Evolutionary conservation across 2,797 vertebrate species (phyloP).

Genomic region (Propithecus perrieri): DNA sequence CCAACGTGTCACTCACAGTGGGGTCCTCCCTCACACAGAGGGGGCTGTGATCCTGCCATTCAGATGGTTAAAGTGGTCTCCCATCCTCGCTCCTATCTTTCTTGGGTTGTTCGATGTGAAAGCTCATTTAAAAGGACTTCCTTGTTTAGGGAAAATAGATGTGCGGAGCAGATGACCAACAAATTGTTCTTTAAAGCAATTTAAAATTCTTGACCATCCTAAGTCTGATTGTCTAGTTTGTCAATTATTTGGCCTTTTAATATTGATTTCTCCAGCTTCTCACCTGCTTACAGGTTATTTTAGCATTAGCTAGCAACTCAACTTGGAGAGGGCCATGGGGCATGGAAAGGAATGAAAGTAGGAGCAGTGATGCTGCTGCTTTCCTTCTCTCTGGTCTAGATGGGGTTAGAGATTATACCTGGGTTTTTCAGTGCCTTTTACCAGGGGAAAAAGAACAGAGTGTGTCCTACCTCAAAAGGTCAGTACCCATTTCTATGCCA

Average conservation of each 20-base stretch:
- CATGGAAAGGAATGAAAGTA: not conserved
- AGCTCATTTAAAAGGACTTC: not conserved
- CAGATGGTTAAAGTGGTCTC: not conserved
- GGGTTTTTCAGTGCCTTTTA: not conserved
- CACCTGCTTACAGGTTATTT: not conserved
- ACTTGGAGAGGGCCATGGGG: not conserved
- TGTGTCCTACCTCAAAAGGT: not conserved
- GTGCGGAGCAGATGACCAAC: not conserved
- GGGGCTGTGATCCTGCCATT: not conserved
- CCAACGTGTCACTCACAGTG: not conserved
- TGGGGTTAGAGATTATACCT: not conserved
- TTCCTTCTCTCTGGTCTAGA: not conserved
- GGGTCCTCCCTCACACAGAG: not conserved
- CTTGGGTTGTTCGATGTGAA: not conserved
- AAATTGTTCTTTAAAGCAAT: not conserved
- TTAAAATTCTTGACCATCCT: not conserved
- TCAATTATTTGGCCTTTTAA: not conserved
- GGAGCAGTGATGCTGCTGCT: not conserved
- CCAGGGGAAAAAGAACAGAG: not conserved
- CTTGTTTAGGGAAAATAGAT: not conserved
- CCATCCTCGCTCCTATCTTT: not conserved
- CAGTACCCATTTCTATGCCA: not conserved
- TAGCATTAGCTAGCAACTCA: not conserved
- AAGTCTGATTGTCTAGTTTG: not conserved
- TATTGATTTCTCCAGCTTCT: not conserved